These are phyloP conservation scores for Ondatra zibethicus DNA, from an alignment of 2,113 vertebrate species.

Conservation along the genomic window DNA sequence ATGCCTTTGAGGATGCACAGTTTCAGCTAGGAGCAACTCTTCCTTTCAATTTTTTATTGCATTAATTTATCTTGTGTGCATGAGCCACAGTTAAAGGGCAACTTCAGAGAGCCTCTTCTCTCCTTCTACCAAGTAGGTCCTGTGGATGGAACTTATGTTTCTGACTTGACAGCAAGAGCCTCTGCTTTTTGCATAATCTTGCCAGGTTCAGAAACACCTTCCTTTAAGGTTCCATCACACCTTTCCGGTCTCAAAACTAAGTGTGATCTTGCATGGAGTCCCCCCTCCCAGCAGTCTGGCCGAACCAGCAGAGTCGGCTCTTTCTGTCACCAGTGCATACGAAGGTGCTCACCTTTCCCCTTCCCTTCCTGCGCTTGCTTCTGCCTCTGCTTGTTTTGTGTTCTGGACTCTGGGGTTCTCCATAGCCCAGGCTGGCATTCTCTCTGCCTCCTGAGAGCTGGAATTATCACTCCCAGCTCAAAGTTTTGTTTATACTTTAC, in stretches of 20 bases:
- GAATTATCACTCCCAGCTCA: no score
- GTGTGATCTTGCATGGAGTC: background rate
- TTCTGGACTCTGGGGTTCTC: background rate
- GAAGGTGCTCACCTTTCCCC: background rate
- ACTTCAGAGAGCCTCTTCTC: background rate
- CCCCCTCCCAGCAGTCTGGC: accelerated
- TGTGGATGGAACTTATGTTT: background rate
- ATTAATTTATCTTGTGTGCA: background rate
- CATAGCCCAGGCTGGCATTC: background rate
- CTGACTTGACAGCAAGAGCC: background rate
- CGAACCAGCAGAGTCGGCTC: background rate
- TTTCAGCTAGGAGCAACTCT: background rate
- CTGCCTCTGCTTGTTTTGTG: background rate
- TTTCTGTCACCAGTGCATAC: background rate
- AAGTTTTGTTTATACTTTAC: background rate
- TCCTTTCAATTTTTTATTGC: background rate
- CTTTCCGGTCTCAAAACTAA: background rate
- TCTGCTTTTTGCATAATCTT: background rate
- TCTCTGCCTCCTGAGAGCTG: background rate
- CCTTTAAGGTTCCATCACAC: background rate
- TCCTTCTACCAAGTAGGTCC: background rate
- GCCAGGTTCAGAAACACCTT: background rate
- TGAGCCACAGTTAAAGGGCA: background rate
- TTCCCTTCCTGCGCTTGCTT: background rate
- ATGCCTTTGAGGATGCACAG: background rate